Evolutionary conservation across 1,140 invertebrate species (phyloP).

Genomic region (Heliconius himera): DNA sequence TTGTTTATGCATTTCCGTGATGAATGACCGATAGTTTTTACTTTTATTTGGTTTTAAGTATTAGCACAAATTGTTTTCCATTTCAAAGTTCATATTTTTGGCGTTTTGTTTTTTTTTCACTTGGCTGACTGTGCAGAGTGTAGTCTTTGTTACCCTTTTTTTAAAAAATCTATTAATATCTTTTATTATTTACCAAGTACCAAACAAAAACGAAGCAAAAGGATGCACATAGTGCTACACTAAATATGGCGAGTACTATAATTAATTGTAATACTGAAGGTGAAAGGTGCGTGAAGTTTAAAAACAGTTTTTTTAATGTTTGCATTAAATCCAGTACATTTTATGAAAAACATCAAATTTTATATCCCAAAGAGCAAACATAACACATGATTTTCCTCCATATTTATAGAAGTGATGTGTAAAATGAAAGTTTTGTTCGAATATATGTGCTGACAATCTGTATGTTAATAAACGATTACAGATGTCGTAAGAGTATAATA

Average conservation of each 20-base stretch:
- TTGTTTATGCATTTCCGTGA: constrained; percentile 77
- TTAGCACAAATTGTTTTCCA: constrained; percentile 56
- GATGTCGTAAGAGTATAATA: constrained; percentile 51
- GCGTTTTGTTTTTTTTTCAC: background rate
- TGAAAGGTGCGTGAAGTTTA: background rate
- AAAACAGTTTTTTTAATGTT: background rate
- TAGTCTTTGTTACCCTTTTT: background rate
- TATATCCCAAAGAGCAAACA: constrained; percentile 16
- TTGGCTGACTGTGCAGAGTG: background rate
- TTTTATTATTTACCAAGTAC: background rate
- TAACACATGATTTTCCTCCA: constrained; percentile 15
- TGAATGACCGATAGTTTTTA: constrained; percentile 61
- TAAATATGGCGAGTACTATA: constrained; percentile 6
- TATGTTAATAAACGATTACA: constrained; percentile 66
- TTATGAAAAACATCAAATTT: constrained; percentile 3
- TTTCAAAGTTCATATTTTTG: background rate
- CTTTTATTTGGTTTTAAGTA: constrained; percentile 45
- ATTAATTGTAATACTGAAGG: background rate
- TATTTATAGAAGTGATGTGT: constrained; percentile 24
- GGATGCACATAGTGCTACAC: background rate
- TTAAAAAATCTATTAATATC: background rate
- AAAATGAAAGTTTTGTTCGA: constrained; percentile 37
- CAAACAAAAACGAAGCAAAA: background rate
- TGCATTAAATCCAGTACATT: constrained; percentile 33
- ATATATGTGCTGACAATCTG: constrained; percentile 54